Conservation (phyloP, 2,113 vertebrate genomes). For the Hirundichthys speculiger region DNA sequence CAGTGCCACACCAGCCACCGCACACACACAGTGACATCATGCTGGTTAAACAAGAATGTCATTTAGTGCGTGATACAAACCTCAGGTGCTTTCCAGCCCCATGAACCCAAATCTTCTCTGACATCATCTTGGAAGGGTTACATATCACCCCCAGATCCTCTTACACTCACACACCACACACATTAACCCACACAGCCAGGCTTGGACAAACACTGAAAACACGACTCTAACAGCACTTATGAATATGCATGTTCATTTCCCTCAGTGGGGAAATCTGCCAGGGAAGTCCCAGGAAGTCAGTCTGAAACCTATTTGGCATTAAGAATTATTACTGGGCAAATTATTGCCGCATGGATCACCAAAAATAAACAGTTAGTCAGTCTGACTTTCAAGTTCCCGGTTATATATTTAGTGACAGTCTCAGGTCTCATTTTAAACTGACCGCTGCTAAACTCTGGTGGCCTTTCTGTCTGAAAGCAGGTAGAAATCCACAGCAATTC, state of each 20-base stretch:
- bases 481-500: not conserved
- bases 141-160: constrained; percentile 12
- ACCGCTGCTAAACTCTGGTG: not conserved
- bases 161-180: constrained; percentile 11
- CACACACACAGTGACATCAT: constrained; percentile 11
- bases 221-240: constrained; percentile 9
- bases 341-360: constrained; percentile 16
- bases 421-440: constrained; percentile 6
- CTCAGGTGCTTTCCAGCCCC: constrained; percentile 67
- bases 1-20: constrained; percentile 22
- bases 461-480: not conserved
- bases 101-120: constrained; percentile 38
- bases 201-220: constrained; percentile 21
- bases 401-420: constrained; percentile 1
- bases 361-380: constrained; percentile 24
- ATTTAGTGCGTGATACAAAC: constrained; percentile 53
- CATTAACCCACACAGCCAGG: not conserved
- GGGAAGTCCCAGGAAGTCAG: constrained; percentile 57
- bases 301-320: constrained; percentile 16
- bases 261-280: constrained; percentile 1
- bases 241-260: constrained; percentile 18
- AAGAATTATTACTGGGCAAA: constrained; percentile 14
- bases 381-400: constrained; percentile 22
- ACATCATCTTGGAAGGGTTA: constrained; percentile 32
- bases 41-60: constrained; percentile 16